These are phyloP conservation scores for Luidia sarsii DNA, from an alignment of 53 echinoderm and acorn worm genomes.

Conservation along the genomic window DNA sequence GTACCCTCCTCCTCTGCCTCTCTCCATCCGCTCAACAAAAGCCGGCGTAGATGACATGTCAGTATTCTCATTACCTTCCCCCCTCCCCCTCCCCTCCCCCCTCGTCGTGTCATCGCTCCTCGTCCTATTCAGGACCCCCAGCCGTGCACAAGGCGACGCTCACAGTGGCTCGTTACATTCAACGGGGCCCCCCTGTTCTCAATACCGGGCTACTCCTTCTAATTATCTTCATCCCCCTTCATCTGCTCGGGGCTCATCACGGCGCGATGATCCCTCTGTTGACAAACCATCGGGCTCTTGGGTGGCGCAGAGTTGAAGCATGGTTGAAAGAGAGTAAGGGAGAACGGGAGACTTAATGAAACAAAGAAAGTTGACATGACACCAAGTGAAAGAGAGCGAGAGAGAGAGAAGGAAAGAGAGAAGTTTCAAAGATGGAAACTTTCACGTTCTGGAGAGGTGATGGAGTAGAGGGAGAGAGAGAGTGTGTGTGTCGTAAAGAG, in stretches of 20 bases:
- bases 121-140: conserved; percentile 24
- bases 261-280: background rate
- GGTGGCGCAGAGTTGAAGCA: no score
- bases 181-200: background rate
- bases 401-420: background rate
- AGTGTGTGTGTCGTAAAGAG: background rate
- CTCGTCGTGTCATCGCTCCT: conserved; percentile 26
- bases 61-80: conserved; percentile 56
- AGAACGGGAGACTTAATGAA: conserved; percentile 12
- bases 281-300: conserved; percentile 30
- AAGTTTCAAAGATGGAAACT: background rate
- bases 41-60: conserved; percentile 40
- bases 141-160: conserved; percentile 11
- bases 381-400: background rate
- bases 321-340: no score
- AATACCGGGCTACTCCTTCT: conserved; percentile 11
- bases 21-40: no score
- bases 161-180: conserved; percentile 31
- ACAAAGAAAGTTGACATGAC: conserved; percentile 42
- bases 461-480: no score
- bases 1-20: no score
- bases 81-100: no score
- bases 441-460: background rate
- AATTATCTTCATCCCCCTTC: conserved; percentile 44
- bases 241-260: background rate